Evolutionary conservation across 2,113 vertebrate species (phyloP), one percentile per base, ranked within the genome.

Genomic region (Meleagris gallopavo): DNA sequence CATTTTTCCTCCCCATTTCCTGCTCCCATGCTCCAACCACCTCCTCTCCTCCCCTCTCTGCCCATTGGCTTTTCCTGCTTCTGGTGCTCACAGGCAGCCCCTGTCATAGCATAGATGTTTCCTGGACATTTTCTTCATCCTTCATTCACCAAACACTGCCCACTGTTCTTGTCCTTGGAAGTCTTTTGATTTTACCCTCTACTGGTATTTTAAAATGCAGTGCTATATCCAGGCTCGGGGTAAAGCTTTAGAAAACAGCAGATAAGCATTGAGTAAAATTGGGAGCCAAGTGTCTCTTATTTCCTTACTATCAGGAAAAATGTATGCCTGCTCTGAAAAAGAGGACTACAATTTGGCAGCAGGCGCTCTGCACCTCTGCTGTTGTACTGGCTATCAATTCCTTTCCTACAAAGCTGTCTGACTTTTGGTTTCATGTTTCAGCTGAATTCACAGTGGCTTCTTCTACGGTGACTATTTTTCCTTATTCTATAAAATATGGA

Each of bases 361-460:
- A 22, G 32, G 41, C 0, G 0, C 30, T 0, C 0, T 3, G 25
- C 21, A 2, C 46, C 41, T 70, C 43, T 8, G 0, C 11, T 17
- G 1, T 43, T 9, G 2, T 2, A 4, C 30, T 25, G 19, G 4
- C 22, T 54, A n/a, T 45, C 7, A 4, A 22, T 20, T 67, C 8
- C 69, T 52, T 18, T 1, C 65, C 64, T 65, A 19, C 43, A 29
- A 80, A 81, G n/a, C 76, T 86, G 27, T 38, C 76, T 54, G 38
- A 21, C 3, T 0, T 78, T 45, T 27, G 19, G 45, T 21, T 52
- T 83, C 32, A 32, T 40, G 70, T 72, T 79, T 22, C 61, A 52
- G 78, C 5, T 16, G 84, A 38, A 78, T 79, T 72, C 81, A 79
- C 29, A 67, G 48, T 76, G 41, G 14, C 57, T 88, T 10, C 30